Evolutionary conservation across 2,888 invertebrate species (phyloP).

Genomic region (Rhingia rostrata): DNA sequence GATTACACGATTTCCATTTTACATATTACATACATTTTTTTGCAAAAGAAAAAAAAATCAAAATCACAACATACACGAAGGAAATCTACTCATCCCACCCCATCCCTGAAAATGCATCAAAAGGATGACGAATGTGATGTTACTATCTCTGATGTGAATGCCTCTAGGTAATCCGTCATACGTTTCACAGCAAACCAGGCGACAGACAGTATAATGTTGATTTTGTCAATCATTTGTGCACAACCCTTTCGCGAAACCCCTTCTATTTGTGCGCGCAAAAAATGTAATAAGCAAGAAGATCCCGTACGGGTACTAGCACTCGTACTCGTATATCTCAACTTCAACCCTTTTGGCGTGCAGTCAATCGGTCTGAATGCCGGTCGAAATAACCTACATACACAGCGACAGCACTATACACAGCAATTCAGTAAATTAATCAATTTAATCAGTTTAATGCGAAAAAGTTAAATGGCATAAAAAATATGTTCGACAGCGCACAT

Average conservation of each 20-base stretch:
- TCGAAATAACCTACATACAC: slow-evolving; percentile 44
- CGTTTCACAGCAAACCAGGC: slow-evolving; percentile 50
- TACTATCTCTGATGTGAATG: slow-evolving; percentile 50
- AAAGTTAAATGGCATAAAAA: slow-evolving; percentile 77
- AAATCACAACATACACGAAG: slow-evolving; percentile 9
- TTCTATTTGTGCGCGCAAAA: slow-evolving; percentile 4
- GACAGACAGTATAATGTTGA: slow-evolving; percentile 51
- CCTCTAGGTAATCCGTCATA: slow-evolving; percentile 68
- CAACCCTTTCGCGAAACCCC: slow-evolving; percentile 42
- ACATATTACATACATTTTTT: slow-evolving; percentile 48
- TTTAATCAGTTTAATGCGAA: slow-evolving; percentile 81
- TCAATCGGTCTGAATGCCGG: slow-evolving; percentile 55
- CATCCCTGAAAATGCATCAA: slow-evolving; percentile 42
- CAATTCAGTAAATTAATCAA: slow-evolving; percentile 81
- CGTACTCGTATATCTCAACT: slow-evolving; percentile 23
- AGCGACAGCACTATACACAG: slow-evolving; percentile 42
- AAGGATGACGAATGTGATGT: slow-evolving; percentile 55
- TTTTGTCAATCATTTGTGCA: slow-evolving; percentile 63
- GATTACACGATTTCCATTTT: slow-evolving; percentile 71
- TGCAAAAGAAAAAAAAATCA: slow-evolving; percentile 24
- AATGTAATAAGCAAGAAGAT: slow-evolving; percentile 31
- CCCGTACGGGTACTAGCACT: slow-evolving; percentile 6
- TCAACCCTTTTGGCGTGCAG: slow-evolving; percentile 62
- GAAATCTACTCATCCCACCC: slow-evolving; percentile 26
- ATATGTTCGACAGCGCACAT: slow-evolving; percentile 74